Conservation (phyloP, 1,140 invertebrate genomes). For the Heterodera carotae region DNA sequence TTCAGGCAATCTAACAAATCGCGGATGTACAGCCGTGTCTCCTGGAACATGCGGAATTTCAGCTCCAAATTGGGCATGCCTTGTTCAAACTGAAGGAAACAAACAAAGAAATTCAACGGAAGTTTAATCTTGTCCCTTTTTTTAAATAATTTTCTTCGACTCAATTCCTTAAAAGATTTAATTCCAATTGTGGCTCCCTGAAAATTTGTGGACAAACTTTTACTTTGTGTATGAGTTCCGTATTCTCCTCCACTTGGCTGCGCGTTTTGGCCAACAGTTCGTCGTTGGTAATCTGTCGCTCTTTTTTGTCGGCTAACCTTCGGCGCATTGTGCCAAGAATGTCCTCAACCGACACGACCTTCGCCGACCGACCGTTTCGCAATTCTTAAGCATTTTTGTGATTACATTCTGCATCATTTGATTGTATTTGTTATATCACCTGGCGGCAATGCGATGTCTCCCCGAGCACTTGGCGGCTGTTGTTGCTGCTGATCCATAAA, state of each 20-base stretch:
- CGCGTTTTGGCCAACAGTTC: neutral
- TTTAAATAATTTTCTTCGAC: too few species aligned
- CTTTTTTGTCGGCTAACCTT: conserved; percentile 16
- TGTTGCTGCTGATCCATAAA: conserved; percentile 30
- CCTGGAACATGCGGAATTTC: conserved; percentile 51
- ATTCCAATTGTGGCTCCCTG: too few species aligned
- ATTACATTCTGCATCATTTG: too few species aligned
- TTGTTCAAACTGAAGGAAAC: conserved; percentile 23
- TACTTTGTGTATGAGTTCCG: conserved; percentile 24
- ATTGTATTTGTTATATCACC: neutral
- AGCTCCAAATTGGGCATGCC: conserved; percentile 36
- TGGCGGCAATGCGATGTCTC: conserved; percentile 1
- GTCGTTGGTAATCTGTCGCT: conserved; percentile 6
- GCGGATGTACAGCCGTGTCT: conserved; percentile 41
- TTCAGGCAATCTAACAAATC: conserved; percentile 55
- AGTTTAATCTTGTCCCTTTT: too few species aligned
- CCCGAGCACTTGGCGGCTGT: conserved; percentile 8
- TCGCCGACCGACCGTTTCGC: neutral
- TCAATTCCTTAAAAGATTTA: too few species aligned
- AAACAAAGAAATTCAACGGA: conserved; percentile 8
- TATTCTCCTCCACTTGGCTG: conserved; percentile 24
- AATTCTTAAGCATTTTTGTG: neutral
- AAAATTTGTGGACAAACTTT: too few species aligned
- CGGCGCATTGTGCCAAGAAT: conserved; percentile 17
- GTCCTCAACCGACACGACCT: conserved; percentile 21